Evolutionary conservation across 2,797 vertebrate genomes (phyloP).

Genomic region (Acanthiza pusilla): DNA sequence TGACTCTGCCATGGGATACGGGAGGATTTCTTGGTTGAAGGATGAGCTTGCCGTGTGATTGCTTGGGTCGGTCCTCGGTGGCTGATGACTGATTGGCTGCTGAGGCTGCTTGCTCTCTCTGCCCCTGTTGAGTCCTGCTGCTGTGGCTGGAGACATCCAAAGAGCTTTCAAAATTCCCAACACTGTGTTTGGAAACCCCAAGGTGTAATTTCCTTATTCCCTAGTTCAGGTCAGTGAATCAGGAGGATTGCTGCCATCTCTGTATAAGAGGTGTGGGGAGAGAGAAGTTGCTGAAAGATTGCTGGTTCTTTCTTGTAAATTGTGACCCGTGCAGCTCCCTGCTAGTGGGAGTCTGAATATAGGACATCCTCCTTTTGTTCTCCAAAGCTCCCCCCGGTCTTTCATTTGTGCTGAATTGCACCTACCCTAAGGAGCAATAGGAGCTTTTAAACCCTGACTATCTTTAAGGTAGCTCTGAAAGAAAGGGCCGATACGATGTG

Average conservation of each 20-base stretch:
- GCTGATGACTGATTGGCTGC: background rate
- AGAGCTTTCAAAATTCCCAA: conserved; percentile 29
- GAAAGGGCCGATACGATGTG: background rate
- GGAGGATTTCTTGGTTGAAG: background rate
- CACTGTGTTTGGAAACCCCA: background rate
- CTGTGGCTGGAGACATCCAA: background rate
- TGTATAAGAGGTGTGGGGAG: background rate
- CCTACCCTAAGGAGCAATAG: background rate
- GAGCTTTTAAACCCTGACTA: background rate
- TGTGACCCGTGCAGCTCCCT: background rate
- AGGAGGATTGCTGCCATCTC: background rate
- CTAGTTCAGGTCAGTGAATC: conserved; percentile 7
- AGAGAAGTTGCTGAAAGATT: background rate
- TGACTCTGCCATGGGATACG: background rate
- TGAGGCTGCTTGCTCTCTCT: background rate
- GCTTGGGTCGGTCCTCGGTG: background rate
- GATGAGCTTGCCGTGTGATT: background rate
- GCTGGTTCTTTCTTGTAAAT: conserved; percentile 25
- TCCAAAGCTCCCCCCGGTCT: background rate
- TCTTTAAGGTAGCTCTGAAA: background rate
- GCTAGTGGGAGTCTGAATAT: conserved; percentile 37
- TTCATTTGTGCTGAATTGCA: conserved; percentile 1
- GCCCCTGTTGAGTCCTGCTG: background rate
- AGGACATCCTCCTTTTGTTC: conserved; percentile 62
- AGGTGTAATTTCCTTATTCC: background rate